A percentile compares a stretch with the other conserved stretches of the same genome.
Evolutionary conservation across 2,888 invertebrate species (phyloP).

Genomic region (Drosophila cyrtoloma): DNA sequence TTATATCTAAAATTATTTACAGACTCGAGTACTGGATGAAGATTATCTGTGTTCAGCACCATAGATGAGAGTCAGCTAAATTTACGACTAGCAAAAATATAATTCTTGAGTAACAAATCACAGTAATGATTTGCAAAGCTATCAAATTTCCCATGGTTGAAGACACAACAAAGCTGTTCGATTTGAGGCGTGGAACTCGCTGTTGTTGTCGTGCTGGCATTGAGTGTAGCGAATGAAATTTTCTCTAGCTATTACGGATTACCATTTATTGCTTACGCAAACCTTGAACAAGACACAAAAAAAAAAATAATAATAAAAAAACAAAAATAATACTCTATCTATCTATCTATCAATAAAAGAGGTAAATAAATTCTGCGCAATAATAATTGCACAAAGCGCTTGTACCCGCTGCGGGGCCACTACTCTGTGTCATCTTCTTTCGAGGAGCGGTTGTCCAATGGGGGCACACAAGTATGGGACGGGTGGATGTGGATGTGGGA

Average conservation of each 20-base stretch:
- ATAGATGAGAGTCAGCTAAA: background rate
- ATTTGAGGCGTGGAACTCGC: constrained; percentile 47
- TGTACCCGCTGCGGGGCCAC: constrained; percentile 21
- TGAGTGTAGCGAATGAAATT: constrained; percentile 48
- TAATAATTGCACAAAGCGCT: constrained; percentile 36
- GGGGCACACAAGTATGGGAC: background rate
- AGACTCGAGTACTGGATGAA: constrained; percentile 7
- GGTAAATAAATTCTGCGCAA: constrained; percentile 36
- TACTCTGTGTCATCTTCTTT: constrained; percentile 27
- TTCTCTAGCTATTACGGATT: constrained; percentile 38
- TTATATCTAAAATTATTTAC: background rate
- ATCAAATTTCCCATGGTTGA: constrained; percentile 46
- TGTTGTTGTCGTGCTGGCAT: constrained; percentile 51
- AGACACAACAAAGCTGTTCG: constrained; percentile 30
- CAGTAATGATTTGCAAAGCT: background rate
- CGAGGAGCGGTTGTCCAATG: constrained; percentile 26
- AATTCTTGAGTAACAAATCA: constrained; percentile 6
- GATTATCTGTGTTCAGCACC: background rate
- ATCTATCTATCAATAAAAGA: constrained; percentile 8
- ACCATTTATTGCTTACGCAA: constrained; percentile 22
- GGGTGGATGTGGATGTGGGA: background rate
- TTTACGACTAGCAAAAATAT: background rate
- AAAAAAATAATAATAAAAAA: background rate
- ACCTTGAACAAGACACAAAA: constrained; percentile 31
- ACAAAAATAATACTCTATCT: background rate